Evolutionary conservation across 2,888 invertebrate species (phyloP).

Genomic region (Agrotis segetum): DNA sequence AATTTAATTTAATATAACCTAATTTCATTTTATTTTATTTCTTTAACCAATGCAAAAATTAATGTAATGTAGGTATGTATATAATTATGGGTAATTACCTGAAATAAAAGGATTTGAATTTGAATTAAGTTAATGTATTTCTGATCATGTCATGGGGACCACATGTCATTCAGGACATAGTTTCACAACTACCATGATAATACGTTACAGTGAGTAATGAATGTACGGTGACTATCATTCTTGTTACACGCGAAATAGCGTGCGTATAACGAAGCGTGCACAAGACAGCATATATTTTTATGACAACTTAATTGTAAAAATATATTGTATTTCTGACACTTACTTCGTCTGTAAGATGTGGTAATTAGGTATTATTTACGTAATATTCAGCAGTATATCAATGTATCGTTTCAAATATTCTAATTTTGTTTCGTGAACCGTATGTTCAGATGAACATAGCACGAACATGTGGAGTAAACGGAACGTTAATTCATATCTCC

Average conservation of each 20-base stretch:
- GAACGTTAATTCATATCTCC: not conserved
- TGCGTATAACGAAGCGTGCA: conserved; percentile 56
- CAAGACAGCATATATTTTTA: conserved; percentile 41
- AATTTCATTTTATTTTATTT: too few species aligned
- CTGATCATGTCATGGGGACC: conserved; percentile 22
- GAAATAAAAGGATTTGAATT: too few species aligned
- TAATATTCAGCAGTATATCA: conserved; percentile 37
- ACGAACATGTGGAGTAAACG: not conserved
- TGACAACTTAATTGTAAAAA: conserved; percentile 58
- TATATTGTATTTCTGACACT: conserved; percentile 40
- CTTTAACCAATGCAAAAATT: too few species aligned
- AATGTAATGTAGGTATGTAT: too few species aligned
- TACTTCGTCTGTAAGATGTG: conserved; percentile 27
- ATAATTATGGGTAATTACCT: too few species aligned
- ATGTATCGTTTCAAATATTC: conserved; percentile 22
- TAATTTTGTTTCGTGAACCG: conserved; percentile 19
- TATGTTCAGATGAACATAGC: not conserved
- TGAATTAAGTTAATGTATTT: conserved; percentile 5
- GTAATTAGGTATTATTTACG: conserved; percentile 48
- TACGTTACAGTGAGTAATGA: conserved; percentile 45
- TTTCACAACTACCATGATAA: conserved; percentile 36
- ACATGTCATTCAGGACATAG: conserved; percentile 19
- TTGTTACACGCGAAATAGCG: conserved; percentile 71
- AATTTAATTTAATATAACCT: too few species aligned
- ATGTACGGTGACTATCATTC: conserved; percentile 33